Base-by-base conservation (phyloP, 2,797 vertebrate species). In the Semaprochilodus insignis region DNA sequence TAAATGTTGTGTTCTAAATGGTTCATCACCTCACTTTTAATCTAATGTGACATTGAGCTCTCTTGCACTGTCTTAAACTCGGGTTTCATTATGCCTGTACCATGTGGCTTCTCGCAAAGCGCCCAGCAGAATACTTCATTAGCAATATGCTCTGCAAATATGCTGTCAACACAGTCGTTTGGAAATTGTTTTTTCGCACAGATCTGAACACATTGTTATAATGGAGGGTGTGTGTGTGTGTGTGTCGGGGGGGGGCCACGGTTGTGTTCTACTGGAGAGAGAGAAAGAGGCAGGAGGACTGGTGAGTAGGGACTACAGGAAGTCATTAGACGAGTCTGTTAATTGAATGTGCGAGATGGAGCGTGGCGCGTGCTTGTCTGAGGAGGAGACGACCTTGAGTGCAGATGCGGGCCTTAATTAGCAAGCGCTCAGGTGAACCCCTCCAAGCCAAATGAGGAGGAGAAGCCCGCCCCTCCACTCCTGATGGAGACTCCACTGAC, bases 321-420 rank as follows among this genome's bases (percentile, higher is more conserved):
- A 87, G 83, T 85, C 87, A 77, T 91, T 90, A 90, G 91, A 81
- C 70, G 72, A 48, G 83, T 36, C 78, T 80, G 73, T 91, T 91
- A 91, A 92, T 89, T 90, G 88, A 91, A 87, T 89, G 84, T 86
- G 86, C 87, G 86, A 90, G 90, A 91, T 63, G 87, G 82, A 87
- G 85, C n/a, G 44, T 77, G 81, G 62, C 78, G 67, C 57, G 76
- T 71, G 82, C 78, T 90, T 89, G 88, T 89, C 86, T 90, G 88
- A 90, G 85, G 83, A 87, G 86, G 81, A 83, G 79, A 80, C 81
- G 89, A 92, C 91, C 92, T 92, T 92, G 85, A 86, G 72, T 74
- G 73, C 84, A 88, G 85, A 81, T 69, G 71, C n/a, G 19, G 40
- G 81, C 75, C 66, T 85, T 90, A 85, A 88, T 88, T 86, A 88